Evolutionary conservation across 1,140 invertebrate species (phyloP), one percentile per base, ranked within the genome.

Genomic region (Schlechtendalia chinensis): DNA sequence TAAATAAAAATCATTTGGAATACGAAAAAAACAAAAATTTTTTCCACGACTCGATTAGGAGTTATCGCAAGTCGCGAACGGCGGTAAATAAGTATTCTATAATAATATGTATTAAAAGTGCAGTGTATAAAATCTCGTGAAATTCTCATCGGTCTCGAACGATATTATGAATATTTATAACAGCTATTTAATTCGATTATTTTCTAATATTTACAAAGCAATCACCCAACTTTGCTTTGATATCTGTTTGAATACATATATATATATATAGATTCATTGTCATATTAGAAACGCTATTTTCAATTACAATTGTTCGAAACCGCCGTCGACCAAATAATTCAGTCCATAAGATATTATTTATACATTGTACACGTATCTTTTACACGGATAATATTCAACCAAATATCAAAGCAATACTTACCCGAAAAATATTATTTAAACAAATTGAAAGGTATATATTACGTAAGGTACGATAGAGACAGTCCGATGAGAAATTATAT

Each of bases 211-310:
- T 71, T 54, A 53, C 17, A 71, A 53, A 27, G 14, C 47, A 71
- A 53, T 71, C 69, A 71, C 47, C 47, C 45, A 53, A 71, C n/a
- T n/a, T n/a, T 19, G 24, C 69, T 71, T 71, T 53, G 69, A 71
- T 71, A 71, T 71, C 24, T 53, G 69, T 53, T 71, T 53, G 50
- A 71, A 71, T 53, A 12, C 17, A 69, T 4, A 39, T 39, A 39
- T 39, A 39, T 39, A 39, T 39, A 39, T 11, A 65, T 65, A 29
- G 1, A 63, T 63, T 10, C n/a, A n/a, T 39, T 8, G 32, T 39
- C 8, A 39, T 17, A 39, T 65, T 47, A 27, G 19, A 65, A 39
- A 63, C 27, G 5, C 3, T 39, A 32, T n/a, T 32, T 65, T 71
- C 45, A 50, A 50, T 27, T 11, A 53, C 27, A 53, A 19, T 71